These are phyloP conservation scores for Aythya baeri DNA, from an alignment of 2,113 vertebrate species.

Conservation along the genomic window DNA sequence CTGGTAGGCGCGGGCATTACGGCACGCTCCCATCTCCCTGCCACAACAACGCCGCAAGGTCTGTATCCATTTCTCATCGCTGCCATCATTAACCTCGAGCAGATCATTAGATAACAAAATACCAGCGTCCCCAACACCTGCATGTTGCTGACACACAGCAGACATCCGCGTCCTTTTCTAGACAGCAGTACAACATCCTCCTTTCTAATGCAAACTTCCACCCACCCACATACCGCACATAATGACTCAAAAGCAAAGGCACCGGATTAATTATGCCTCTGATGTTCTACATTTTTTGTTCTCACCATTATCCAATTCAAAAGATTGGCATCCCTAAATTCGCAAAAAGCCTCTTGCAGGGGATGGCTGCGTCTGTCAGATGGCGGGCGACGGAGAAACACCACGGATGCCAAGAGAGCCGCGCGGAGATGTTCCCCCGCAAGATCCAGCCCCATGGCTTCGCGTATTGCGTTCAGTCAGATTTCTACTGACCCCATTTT, in stretches of 20 bases:
- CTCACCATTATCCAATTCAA: not conserved
- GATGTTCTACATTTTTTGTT: constrained; percentile 31
- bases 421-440: not conserved
- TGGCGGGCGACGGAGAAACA: not conserved
- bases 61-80: not conserved
- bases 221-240: not conserved
- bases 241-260: constrained; percentile 44
- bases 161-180: not conserved
- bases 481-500: not conserved
- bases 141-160: not conserved
- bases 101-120: not conserved
- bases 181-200: constrained; percentile 34
- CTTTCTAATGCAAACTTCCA: constrained; percentile 61
- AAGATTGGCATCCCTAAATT: not conserved
- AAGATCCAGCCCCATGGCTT: not conserved
- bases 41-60: not conserved
- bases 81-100: not conserved
- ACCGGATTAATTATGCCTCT: not conserved
- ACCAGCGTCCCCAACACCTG: constrained; percentile 45
- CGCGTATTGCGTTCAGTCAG: not conserved
- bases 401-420: not conserved
- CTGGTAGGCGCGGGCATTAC: not conserved
- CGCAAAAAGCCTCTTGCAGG: not conserved
- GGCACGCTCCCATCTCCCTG: not conserved
- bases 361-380: not conserved